Base-by-base conservation (phyloP, 1,140 invertebrate genomes). In the Leucophenga varia region DNA sequence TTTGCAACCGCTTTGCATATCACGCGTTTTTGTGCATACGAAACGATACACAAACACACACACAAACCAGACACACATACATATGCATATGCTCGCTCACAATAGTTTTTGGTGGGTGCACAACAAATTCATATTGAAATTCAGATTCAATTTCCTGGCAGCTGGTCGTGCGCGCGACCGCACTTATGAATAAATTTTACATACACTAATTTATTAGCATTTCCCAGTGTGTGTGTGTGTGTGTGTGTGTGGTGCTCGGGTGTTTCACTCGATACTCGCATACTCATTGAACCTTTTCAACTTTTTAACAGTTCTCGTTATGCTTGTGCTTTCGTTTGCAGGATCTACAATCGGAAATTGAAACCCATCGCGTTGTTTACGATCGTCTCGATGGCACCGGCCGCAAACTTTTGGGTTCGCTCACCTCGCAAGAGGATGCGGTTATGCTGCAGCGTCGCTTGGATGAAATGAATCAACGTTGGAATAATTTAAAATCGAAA, bases 381-480 rank as follows among this genome's bases (percentile, higher is more conserved):
- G 84, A 89, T 35, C 90, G 90, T 21, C 82, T 96, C 61, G 90
- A 88, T 55, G 86, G 85, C 16, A 88, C 90, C 3, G 92, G 92
- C 42, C 81, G 89, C 37, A 87, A 91, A 63, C 79, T 93, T 17
- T 77, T 91, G 54, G 85, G 86, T 56, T 88, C 85, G 22, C 77
- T 92, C 39, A 84, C 86, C 12, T 86, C 84, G 39, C 88, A 90
- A 64, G 90, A 93, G 75, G 92, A 95, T 76, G 90, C 91, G 6
- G 85, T 92, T 52, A 90, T 92, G 84, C 81, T 95, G 47, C 90
- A 94, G 75, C 77, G 87, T 41, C 80, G 91, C 40, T 81, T 95
- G 30, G 93, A 95, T 75, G 92, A 95, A 79, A 95, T 95, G 90
- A 95, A 95, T 78, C 88, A 92, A 64, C 78, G 93, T 65, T 97